These are phyloP conservation scores for Entomobrya proxima DNA, from an alignment of 2,888 invertebrate genomes.

Conservation along the genomic window DNA sequence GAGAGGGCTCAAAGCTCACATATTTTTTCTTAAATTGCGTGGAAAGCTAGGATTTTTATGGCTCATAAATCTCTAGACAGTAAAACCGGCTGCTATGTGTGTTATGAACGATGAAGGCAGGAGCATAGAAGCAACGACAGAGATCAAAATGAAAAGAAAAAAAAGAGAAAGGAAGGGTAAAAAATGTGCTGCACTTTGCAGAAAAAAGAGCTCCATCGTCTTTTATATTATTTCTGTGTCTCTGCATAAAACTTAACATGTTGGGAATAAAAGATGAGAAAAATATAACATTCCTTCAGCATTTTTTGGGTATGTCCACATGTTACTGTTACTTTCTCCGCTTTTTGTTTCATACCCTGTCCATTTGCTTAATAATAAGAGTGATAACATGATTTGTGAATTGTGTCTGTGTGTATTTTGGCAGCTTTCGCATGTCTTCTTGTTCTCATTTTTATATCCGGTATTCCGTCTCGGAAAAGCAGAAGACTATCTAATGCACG, in stretches of 20 bases:
- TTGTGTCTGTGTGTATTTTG: no score
- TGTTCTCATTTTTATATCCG: background rate
- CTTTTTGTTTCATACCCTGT: no score
- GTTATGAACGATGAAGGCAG: constrained; percentile 1
- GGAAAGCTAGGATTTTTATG: constrained; percentile 55
- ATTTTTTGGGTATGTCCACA: no score
- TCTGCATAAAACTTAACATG: no score
- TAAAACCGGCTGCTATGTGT: background rate
- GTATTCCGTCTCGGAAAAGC: background rate
- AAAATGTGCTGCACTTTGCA: background rate
- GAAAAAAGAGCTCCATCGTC: background rate
- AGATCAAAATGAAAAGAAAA: background rate
- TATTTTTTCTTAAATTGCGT: constrained; percentile 41
- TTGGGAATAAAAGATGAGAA: background rate
- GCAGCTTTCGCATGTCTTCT: background rate
- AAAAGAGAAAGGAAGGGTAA: background rate
- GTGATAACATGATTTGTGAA: no score
- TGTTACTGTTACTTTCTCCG: no score
- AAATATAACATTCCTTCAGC: no score
- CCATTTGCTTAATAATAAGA: no score
- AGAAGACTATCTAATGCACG: background rate
- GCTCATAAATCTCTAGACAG: constrained; percentile 52
- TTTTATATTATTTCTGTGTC: no score
- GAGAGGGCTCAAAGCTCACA: constrained; percentile 5
- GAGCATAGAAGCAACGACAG: background rate